These are phyloP conservation scores for Steatornis caripensis DNA, from an alignment of 2,113 vertebrate genomes.

Conservation along the genomic window DNA sequence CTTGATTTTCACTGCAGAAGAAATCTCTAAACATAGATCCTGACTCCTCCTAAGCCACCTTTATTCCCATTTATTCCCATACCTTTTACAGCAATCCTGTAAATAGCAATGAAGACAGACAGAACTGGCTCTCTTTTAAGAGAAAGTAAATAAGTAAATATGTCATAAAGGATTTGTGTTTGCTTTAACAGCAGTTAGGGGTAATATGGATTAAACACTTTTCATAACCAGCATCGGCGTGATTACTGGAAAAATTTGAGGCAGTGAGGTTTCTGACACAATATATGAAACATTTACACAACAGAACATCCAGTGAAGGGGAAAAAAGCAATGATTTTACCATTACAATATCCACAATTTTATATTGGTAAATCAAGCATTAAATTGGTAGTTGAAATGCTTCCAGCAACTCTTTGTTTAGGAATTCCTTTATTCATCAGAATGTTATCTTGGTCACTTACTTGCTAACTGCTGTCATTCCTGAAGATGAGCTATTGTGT, in stretches of 20 bases:
- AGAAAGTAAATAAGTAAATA: not conserved
- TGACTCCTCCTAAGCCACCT: not conserved
- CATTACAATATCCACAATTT: conserved; percentile 66
- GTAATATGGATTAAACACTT: conserved; percentile 52
- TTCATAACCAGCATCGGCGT: conserved; percentile 31
- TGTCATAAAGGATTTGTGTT: conserved; percentile 4
- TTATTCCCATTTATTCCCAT: not conserved
- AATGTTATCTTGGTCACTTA: conserved; percentile 59
- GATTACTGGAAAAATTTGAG: conserved; percentile 59
- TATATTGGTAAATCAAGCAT: conserved; percentile 77
- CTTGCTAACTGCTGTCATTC: conserved; percentile 47
- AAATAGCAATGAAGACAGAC: not conserved
- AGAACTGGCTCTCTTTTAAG: not conserved
- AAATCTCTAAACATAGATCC: conserved; percentile 6
- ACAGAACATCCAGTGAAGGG: conserved; percentile 51
- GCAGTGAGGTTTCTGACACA: conserved; percentile 46
- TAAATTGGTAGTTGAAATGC: conserved; percentile 72
- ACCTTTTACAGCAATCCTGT: conserved; percentile 6
- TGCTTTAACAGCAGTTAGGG: conserved; percentile 27
- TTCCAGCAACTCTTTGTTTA: conserved; percentile 68
- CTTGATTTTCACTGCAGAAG: conserved; percentile 3
- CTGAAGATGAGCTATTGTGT: conserved; percentile 33
- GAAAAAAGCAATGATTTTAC: conserved; percentile 69
- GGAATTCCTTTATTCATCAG: conserved; percentile 58
- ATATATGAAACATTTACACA: conserved; percentile 61